A percentile compares a stretch with the other conserved stretches of the same genome.
These are phyloP conservation scores for Odocoileus virginianus DNA, from an alignment of 2,113 vertebrate species.

Conservation along the genomic window DNA sequence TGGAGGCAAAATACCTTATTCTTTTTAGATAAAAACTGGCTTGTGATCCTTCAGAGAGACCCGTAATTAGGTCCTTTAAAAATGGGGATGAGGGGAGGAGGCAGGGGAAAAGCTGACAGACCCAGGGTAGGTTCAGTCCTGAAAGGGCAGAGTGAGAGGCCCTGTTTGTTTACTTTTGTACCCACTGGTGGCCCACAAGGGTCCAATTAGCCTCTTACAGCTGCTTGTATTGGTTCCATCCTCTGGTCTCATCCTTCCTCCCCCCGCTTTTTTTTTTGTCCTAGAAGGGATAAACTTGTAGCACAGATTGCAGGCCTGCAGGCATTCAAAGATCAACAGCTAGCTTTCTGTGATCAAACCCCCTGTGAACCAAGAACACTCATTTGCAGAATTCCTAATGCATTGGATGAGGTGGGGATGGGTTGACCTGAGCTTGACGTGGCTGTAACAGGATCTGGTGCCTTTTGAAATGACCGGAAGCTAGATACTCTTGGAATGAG, in stretches of 20 bases:
- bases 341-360: constrained; percentile 78
- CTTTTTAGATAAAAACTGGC: constrained; percentile 78
- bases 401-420: neutral
- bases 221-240: constrained; percentile 77
- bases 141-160: constrained; percentile 54
- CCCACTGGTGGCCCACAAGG: constrained; percentile 81
- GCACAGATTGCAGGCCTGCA: constrained; percentile 83
- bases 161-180: constrained; percentile 81
- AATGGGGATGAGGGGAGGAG: constrained; percentile 48
- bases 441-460: neutral
- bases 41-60: constrained; percentile 70
- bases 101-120: constrained; percentile 49
- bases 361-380: constrained; percentile 68
- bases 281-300: constrained; percentile 76
- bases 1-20: constrained; percentile 74
- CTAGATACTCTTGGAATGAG: neutral
- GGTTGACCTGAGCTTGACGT: constrained; percentile 19
- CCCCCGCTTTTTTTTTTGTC: neutral
- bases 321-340: constrained; percentile 83
- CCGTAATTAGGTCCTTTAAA: constrained; percentile 77
- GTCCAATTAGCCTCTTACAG: constrained; percentile 84
- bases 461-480: neutral
- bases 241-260: constrained; percentile 43
- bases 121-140: neutral
- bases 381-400: constrained; percentile 76